Evolutionary conservation across 2,888 invertebrate species (phyloP).

Genomic region (Tipula vernalis): DNA sequence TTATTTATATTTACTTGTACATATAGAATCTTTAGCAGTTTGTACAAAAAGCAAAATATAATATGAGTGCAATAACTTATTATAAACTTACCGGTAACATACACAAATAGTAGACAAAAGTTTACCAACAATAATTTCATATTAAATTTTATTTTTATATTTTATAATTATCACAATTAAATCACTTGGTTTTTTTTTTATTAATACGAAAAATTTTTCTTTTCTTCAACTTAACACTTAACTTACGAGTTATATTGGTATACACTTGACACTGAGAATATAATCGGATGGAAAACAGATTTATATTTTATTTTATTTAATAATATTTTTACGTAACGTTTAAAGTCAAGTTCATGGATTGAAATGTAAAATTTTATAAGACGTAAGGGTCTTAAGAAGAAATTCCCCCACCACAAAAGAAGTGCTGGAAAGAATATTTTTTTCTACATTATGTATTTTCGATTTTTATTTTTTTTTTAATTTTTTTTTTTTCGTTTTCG

Average conservation of each 20-base stretch:
- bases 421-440: not conserved
- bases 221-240: not conserved
- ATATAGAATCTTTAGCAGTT: not conserved
- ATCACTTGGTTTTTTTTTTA: not conserved
- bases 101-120: not conserved
- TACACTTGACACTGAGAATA: not conserved
- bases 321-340: conserved; percentile 9
- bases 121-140: not conserved
- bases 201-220: no score
- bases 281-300: not conserved
- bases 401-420: conserved; percentile 21
- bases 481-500: not conserved
- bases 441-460: not conserved
- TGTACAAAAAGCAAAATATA: not conserved
- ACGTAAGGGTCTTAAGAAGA: conserved; percentile 30
- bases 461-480: not conserved
- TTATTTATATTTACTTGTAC: not conserved
- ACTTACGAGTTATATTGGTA: not conserved
- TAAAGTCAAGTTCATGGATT: conserved; percentile 30
- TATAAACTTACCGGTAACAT: conserved; percentile 6
- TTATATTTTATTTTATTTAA: not conserved
- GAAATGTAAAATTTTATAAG: conserved; percentile 29
- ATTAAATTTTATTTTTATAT: not conserved
- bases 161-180: not conserved
- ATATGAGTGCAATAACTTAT: not conserved